phyloP scores from a whole-genome alignment of 2,888 invertebrate species.

The Notocelia uddmanniana region DNA sequence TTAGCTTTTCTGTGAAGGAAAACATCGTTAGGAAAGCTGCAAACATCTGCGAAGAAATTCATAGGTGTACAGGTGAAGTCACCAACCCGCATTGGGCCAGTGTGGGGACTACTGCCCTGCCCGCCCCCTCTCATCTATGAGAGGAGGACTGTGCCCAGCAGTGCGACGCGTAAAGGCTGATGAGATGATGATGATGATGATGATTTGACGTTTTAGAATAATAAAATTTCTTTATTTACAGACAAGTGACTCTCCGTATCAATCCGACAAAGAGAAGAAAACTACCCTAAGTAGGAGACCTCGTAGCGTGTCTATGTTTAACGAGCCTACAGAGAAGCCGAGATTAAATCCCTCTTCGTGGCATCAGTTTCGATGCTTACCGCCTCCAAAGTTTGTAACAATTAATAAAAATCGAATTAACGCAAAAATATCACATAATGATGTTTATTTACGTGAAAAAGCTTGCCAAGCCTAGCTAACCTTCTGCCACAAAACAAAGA shows the following conservation, averaged over 20 bases:
- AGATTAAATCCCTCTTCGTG: constrained; percentile 80
- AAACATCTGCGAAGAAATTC: too few species aligned
- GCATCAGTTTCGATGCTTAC: constrained; percentile 80
- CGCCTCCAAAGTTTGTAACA: constrained; percentile 70
- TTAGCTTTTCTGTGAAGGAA: too few species aligned
- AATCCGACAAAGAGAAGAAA: constrained; percentile 78
- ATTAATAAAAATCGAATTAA: background rate
- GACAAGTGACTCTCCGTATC: constrained; percentile 81
- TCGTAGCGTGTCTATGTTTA: constrained; percentile 80
- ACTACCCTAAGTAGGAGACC: constrained; percentile 70
- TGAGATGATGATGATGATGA: too few species aligned
- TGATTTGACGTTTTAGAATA: background rate
- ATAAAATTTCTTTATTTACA: constrained; percentile 56
- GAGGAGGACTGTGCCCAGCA: too few species aligned
- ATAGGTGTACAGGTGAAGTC: too few species aligned
- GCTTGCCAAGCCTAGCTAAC: background rate
- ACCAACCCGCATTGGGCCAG: too few species aligned
- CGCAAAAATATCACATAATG: background rate
- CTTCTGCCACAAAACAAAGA: background rate
- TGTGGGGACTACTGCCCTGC: too few species aligned
- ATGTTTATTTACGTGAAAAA: background rate
- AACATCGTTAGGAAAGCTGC: too few species aligned
- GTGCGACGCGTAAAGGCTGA: too few species aligned
- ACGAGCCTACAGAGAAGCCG: constrained; percentile 72
- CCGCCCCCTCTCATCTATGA: too few species aligned